Base-by-base conservation (phyloP, 1,140 invertebrate genomes). In the Calycopis cecrops region DNA sequence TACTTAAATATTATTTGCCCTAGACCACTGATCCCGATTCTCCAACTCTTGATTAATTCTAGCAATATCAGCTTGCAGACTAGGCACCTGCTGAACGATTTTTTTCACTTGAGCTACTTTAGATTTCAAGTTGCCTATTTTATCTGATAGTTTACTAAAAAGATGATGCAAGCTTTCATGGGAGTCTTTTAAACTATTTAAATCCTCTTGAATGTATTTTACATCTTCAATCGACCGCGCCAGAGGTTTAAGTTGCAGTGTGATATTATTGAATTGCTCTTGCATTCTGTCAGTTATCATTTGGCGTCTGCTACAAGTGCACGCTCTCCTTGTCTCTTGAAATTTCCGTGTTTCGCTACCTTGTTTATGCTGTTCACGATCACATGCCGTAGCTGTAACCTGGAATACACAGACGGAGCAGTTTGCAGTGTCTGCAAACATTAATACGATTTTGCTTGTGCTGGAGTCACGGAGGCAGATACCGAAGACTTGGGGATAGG, bases 171-270 rank as follows among this genome's bases (percentile, higher is more conserved):
- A 10, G 9, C 35, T 18, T 10, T 51, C 49, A 2, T 35, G 8
- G 9, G 49, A 59, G 7, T 48, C 48, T 40, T 59, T 59, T 1
- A 65, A 38, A 12, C 33, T 12, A 16, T 12, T 40, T 9, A 65
- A 7, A 3, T 65, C 62, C 0, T 35, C 8, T 37, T 55, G 52
- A 9, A 60, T 65, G 4, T 38, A 40, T 14, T 65, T 57, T 1
- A 65, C 51, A 35, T 62, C 50, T 35, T 55, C 53, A 1, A 52
- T 33, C 28, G 59, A 17, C 0, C n/a, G n/a, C 18, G 63, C 42
- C 18, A 65, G 48, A 11, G 58, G 55, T 9, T 51, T 33, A 9
- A 64, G 52, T 18, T 64, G 51, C 0, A 10, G 0, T 18, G 33
- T 14, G 3, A 64, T 60, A n/a, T 33, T 35, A 10, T 16, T 35